Evolutionary conservation across 2,888 invertebrate genomes (phyloP).

Genomic region (Therioaphis trifolii): DNA sequence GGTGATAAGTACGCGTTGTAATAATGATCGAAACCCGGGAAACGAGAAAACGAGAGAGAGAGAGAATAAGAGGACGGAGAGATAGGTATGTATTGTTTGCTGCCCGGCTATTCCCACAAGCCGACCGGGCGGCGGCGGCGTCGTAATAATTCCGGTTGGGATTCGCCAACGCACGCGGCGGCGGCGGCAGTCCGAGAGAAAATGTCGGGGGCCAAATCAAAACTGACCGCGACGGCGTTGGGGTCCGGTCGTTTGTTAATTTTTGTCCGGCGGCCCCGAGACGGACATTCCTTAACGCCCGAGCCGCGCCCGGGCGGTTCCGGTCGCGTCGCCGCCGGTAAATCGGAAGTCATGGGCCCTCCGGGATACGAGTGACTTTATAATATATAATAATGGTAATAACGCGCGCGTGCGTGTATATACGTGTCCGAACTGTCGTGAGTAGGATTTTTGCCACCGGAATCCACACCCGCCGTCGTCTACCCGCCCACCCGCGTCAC

Average conservation of each 20-base stretch:
- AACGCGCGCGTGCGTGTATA: neutral
- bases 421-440: neutral
- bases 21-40: slow-evolving; percentile 18
- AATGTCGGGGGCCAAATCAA: slow-evolving; percentile 33
- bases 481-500: neutral
- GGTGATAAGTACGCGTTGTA: slow-evolving; percentile 1
- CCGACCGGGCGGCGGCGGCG: neutral
- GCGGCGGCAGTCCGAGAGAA: slow-evolving; percentile 5
- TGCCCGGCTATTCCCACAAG: slow-evolving; percentile 1
- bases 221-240: slow-evolving; percentile 6
- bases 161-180: neutral
- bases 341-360: slow-evolving; percentile 58
- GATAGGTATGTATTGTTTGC: neutral
- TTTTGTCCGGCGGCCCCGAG: slow-evolving; percentile 7
- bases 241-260: slow-evolving; percentile 29
- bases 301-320: neutral
- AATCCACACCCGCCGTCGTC: neutral
- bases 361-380: slow-evolving; percentile 27
- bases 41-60: neutral
- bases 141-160: slow-evolving; percentile 50
- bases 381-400: no score
- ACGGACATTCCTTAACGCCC: slow-evolving; percentile 38
- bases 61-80: no score
- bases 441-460: neutral
- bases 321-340: neutral